A percentile compares a stretch with the other conserved stretches of the same genome.
Conservation (phyloP, 2,797 vertebrate genomes). For the Sebastes trivittatus region DNA sequence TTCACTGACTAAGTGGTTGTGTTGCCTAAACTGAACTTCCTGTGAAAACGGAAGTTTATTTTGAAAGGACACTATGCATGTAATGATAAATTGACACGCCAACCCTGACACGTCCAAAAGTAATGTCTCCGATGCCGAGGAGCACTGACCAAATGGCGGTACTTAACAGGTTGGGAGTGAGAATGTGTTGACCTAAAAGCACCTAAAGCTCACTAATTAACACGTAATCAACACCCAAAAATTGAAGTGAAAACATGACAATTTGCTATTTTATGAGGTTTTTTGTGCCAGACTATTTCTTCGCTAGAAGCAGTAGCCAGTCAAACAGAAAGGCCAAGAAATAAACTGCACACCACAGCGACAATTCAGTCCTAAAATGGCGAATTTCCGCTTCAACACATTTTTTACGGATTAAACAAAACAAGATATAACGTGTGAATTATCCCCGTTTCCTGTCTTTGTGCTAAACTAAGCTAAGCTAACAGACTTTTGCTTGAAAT, state of each 20-base stretch:
- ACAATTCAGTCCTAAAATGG: background rate
- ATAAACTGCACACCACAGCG: background rate
- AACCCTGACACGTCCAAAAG: no score
- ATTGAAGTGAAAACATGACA: background rate
- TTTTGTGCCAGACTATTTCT: background rate
- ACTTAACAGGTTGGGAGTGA: no score
- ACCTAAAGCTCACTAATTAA: background rate
- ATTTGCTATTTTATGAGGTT: background rate
- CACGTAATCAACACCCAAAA: background rate
- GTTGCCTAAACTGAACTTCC: no score
- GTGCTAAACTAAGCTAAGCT: background rate
- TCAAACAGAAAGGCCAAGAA: background rate
- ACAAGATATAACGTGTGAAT: background rate
- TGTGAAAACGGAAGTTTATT: no score
- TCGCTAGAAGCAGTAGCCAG: background rate
- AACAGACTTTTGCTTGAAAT: background rate
- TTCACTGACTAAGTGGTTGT: no score
- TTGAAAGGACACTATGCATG: no score
- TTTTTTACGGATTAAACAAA: no score
- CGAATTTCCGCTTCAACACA: rapidly evolving
- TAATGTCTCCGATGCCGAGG: no score
- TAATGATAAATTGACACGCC: no score
- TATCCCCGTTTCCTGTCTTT: background rate
- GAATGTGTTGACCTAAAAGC: no score
- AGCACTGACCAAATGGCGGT: no score